A percentile compares a stretch with the other conserved stretches of the same genome.
These are phyloP conservation scores for Alouatta palliata DNA, from an alignment of 2,113 vertebrate species.

Conservation along the genomic window DNA sequence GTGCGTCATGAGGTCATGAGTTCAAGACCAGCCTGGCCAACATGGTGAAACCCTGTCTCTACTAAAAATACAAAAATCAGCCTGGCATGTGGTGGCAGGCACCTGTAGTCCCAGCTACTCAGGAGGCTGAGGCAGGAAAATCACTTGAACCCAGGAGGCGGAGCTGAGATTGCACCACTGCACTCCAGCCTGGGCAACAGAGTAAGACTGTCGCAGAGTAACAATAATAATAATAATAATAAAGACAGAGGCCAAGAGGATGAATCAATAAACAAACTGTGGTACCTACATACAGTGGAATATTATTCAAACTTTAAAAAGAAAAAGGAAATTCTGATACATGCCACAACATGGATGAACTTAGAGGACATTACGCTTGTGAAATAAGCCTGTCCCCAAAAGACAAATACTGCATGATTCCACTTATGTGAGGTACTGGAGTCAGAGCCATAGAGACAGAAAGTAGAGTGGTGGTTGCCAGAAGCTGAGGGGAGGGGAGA, in stretches of 20 bases:
- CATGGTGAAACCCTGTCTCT: no score
- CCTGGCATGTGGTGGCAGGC: no score
- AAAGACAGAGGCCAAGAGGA: neutral
- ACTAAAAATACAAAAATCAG: no score
- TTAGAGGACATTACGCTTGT: neutral
- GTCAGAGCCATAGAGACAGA: neutral
- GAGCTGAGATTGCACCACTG: no score
- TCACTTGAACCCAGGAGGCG: no score
- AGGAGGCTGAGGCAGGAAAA: no score
- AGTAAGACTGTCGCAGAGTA: no score
- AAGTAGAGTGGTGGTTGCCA: neutral
- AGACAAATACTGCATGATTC: neutral
- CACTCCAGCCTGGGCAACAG: no score
- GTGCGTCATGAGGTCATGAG: no score
- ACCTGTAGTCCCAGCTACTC: no score
- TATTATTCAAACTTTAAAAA: neutral
- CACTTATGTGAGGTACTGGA: neutral
- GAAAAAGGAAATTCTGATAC: neutral
- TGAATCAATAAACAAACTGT: neutral
- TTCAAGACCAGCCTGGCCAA: no score
- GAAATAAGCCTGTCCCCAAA: neutral
- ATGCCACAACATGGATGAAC: neutral
- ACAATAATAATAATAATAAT: no score
- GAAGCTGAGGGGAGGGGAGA: neutral
- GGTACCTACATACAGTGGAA: neutral